Evolutionary conservation across 2,113 vertebrate genomes (phyloP), one percentile per base, ranked within the genome.

Genomic region (Ceyx margarethae): DNA sequence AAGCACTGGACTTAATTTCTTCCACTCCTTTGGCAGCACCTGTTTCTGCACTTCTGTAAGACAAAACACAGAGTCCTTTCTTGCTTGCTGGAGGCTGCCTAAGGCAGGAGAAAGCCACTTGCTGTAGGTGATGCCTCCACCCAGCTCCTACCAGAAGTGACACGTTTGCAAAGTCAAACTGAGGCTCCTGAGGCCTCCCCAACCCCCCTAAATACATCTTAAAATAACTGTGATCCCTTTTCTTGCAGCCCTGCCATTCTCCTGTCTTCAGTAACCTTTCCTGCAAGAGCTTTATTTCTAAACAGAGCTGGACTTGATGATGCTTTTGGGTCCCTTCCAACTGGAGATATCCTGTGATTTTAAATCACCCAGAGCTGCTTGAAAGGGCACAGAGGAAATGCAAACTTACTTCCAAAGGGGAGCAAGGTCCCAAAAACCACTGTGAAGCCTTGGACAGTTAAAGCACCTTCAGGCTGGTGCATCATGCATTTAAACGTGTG

Each of bases 11-110:
- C 19, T 77, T 85, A 42, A 87, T 91, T 80, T 81, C 68, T 81
- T 78, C 82, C 81, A 75, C 20, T 89, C 65, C 46, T 82, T 46
- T 81, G 90, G 92, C 83, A 92, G 58, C 46, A 87, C 78, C 81
- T 75, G 76, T 65, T 81, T 85, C 60, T 94, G 71, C 53, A 19
- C 11, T 80, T 67, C 53, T 80, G 71, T 28, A 53, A 72, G 81
- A 73, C 50, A 82, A 88, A 93, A 29, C 65, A 58, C 31, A 13
- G 13, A 43, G 19, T 17, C 21, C 57, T 46, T 54, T 68, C 45
- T 68, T 64, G n/a, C 64, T 50, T 31, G 68, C 87, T 77, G 71
- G 64, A 31, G 18, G 33, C 72, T 72, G 64, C 45, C 56, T 14
- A 13, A 64, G 75, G 72, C 66, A 61, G 57, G 40, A 90, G 50